Base-by-base conservation (phyloP, 2,888 invertebrate species). In the Cheilosia vernalis region DNA sequence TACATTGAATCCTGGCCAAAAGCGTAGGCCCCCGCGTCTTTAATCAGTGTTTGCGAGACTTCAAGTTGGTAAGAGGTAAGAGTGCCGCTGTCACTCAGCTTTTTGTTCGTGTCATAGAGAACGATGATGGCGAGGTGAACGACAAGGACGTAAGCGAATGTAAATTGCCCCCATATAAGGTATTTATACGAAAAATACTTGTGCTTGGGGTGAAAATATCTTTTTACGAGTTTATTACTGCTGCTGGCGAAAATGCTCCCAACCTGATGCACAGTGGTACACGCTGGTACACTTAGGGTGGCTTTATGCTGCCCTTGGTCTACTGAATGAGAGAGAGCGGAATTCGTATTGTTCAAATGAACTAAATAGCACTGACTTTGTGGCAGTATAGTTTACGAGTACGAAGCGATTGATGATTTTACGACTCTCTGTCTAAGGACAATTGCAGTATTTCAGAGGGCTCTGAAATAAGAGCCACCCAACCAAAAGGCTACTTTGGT, bases 211-310 rank as follows among this genome's bases (percentile, higher is more conserved):
- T 15, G 55, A 37, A 47, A 55, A 64, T 73, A 73, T 56, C 19
- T 53, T 73, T 73, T 73, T 73, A 73, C 56, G 44, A 30, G 63
- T 56, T 73, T 73, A 64, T 73, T 73, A 73, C 63, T 55, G 55
- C 37, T 56, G 9, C 63, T 47, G 55, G 24, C 37, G 47, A 55
- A 73, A 64, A 44, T 73, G 63, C 37, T 37, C 13, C 63, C 15
- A 53, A 37, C 21, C 44, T 24, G 51, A 55, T 17, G 44, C 40
- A 33, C 19, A 55, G 44, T 60, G 15, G 40, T 27, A 15, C 24
- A 17, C 19, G 44, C 17, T 17, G 51, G 24, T 60, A 42, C 37
- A 24, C 21, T 42, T n/a, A 60, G n/a, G 24, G 27, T n/a, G 17
- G 24, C 19, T 42, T 42, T 9, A 42, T 42, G 15, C 42, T n/a